Evolutionary conservation across 2,888 invertebrate species (phyloP), one percentile per base, ranked within the genome.

Genomic region (Leptinotarsa haldemani): DNA sequence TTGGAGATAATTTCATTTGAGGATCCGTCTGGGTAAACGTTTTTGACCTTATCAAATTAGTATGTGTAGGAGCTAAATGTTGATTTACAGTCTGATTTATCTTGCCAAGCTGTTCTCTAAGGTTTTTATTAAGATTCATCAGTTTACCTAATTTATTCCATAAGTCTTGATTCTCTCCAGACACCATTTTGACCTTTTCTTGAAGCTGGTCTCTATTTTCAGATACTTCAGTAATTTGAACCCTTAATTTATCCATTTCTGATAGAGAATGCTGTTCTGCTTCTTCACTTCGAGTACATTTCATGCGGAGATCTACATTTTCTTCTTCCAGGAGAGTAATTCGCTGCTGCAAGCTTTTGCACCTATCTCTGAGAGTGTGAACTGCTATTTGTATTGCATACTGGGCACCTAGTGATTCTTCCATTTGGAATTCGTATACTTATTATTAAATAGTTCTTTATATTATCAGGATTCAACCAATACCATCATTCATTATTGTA

Each of bases 331-430:
- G 89, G 1, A 88, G 85, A 18, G 91, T 89, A 66, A 95, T 90
- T 81, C 94, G 89, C 77, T 92, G 90, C 85, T 95, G 95, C 63
- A 95, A 88, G 72, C 92, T 90, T 83, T 93, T 90, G 87, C 95
- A 95, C 68, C 95, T 89, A 86, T 95, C 95, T 85, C 94, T 92
- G 91, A 95, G 92, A 15, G 94, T 95, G 85, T 94, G 93, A 74
- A 95, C 89, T 3, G 95, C 95, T 73, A 95, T 89, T 87, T 93
- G 92, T 74, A 94, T 88, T 4, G 93, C 93, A 85, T 90, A 90
- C 63, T 91, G 88, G 67, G 87, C 71, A 82, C 86, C 85, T 61
- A 81, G 75, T 53, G 82, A 81, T 74, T 86, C 86, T 50, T 86
- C 86, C 86, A 86, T 86, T 65, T 53, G 65, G 40, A 48, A 22